Conservation (phyloP, 2,888 invertebrate species). For the Halocaridina rubra region DNA sequence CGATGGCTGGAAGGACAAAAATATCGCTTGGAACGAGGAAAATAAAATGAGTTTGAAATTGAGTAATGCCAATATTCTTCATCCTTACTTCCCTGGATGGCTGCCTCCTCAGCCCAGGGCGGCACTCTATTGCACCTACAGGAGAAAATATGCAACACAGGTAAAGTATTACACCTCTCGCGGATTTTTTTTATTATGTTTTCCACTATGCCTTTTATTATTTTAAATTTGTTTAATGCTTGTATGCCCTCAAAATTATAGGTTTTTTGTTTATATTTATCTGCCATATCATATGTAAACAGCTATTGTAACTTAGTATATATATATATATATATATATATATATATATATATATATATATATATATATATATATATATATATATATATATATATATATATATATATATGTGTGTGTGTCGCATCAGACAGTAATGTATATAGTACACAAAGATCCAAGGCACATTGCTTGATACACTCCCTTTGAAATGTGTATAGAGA, state of each 20-base stretch:
- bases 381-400: background rate
- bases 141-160: background rate
- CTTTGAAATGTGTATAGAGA: too few species aligned
- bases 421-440: too few species aligned
- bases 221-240: background rate
- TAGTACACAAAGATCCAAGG: too few species aligned
- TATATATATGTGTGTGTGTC: background rate
- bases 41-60: background rate
- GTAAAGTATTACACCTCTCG: too few species aligned
- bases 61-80: background rate
- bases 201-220: background rate
- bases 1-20: too few species aligned
- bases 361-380: background rate
- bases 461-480: too few species aligned
- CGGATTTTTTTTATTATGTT: background rate
- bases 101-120: slow-evolving; percentile 10
- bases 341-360: slow-evolving; percentile 1
- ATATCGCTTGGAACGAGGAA: background rate
- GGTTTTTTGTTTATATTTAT: background rate
- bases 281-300: background rate
- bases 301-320: background rate
- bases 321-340: background rate
- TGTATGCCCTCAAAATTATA: background rate
- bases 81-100: background rate
- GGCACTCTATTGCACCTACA: background rate